Conservation (phyloP, 2,888 invertebrate species). For the Rambutsinella grinnellia region DNA sequence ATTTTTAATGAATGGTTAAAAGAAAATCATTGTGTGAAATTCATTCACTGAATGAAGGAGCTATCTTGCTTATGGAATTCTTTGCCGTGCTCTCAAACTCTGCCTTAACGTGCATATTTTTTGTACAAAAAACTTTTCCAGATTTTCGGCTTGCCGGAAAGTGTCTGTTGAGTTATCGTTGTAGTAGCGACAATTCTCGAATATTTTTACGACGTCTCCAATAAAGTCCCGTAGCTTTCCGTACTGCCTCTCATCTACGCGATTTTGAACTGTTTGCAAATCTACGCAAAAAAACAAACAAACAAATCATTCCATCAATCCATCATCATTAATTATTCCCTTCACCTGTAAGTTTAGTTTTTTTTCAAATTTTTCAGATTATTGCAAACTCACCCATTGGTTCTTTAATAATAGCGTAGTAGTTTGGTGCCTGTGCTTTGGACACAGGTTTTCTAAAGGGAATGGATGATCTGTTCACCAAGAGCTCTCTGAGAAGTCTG, state of each 20-base stretch:
- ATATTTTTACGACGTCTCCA: constrained; percentile 97
- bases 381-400: constrained; percentile 92
- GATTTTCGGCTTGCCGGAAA: constrained; percentile 94
- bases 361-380: too few relatives aligned
- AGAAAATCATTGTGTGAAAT: too few relatives aligned
- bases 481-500: constrained; percentile 88
- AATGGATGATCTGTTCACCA: constrained; percentile 96
- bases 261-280: constrained; percentile 90
- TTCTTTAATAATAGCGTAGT: constrained; percentile 95
- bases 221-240: constrained; percentile 93
- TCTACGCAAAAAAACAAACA: constrained; percentile 76
- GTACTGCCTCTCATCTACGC: constrained; percentile 86
- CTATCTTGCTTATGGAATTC: too few relatives aligned
- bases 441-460: constrained; percentile 98
- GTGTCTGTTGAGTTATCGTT: constrained; percentile 96
- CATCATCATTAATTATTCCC: too few relatives aligned
- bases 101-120: constrained; percentile 91
- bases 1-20: too few relatives aligned
- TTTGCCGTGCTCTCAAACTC: constrained; percentile 77
- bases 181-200: constrained; percentile 98
- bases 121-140: constrained; percentile 95
- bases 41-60: too few relatives aligned
- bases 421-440: constrained; percentile 95
- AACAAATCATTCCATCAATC: too few relatives aligned
- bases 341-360: too few relatives aligned